Evolutionary conservation across 2,888 invertebrate species (phyloP), one percentile per base, ranked within the genome.

Genomic region (Diplolepis rosae): DNA sequence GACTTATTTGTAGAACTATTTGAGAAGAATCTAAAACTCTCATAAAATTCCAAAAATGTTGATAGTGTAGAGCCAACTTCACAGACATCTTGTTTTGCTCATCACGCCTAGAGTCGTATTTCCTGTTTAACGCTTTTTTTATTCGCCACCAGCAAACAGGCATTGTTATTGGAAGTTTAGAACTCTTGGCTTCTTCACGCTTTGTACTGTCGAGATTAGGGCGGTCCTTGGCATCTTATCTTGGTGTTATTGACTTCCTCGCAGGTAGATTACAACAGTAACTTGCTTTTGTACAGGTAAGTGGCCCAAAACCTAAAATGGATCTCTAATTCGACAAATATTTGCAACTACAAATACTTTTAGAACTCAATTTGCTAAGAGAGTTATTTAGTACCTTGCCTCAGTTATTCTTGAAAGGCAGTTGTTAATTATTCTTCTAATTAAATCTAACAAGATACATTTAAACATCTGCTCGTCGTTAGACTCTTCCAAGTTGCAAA

Each of bases 151-250:
- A 54, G 32, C 56, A 56, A 13, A 13, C 35, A 22, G 30, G 35
- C 39, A 61, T 61, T 61, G 61, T 61, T 61, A 61, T 61, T 39
- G 39, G 24, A 61, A 61, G 61, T 61, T 61, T 61, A 39, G 61
- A 61, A 61, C 61, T 61, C 39, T 61, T 65, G 56, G 30, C 67
- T 32, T 35, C 66, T 74, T 74, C 65, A 73, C 68, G 69, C 72
- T 74, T 74, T 74, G 69, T 74, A 72, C 45, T 45, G 35, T 65
- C 69, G 50, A 54, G 32, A 67, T 72, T 52, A 61, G 39, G 39
- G 39, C 39, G 24, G 61, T 61, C 39, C 61, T 61, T 61, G 61
- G 61, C 61, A 61, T 61, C 61, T 61, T 61, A 7, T 35, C 27
- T 61, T 39, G 35, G 24, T 61, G 61, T 61, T 39, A 61, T 61